Evolutionary conservation across 30 jellyfish, hydroid and myxozoan species (phyloP), one percentile per base, ranked within the genome.

Genomic region (Hydractinia symbiolongicarpus): DNA sequence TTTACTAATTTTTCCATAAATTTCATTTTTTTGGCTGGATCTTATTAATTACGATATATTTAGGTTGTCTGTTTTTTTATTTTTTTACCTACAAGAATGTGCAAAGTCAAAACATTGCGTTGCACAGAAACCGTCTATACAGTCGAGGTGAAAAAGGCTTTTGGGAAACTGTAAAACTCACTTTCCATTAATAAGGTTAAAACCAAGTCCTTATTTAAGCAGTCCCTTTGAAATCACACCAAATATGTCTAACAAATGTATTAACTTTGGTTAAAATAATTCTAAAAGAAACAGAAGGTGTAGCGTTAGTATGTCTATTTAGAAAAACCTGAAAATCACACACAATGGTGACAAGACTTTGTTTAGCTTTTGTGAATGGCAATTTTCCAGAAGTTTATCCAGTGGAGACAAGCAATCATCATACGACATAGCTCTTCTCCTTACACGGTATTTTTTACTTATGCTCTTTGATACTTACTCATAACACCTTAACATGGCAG

Each of bases 301-400:
- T 30, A 30, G 44, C 44, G 2, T 30, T 30, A 30, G 2, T 30
- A 30, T 30, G 44, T 30, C 1, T 30, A 30, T 79, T 79, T 64
- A 79, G 88, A 49, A 79, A 49, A 54, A 6, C 44, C 54, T 79
- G 15, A 55, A 72, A 20, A 93, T 88, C 20, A 77, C 89, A 21
- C 96, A 88, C 88, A 95, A 93, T 54, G 98, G 98, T 5, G 98
- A 93, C 85, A 84, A 83, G 77, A 93, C 96, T 4, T 85, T 93
- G 85, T 82, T 89, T 5, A 93, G 96, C 66, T 93, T 93, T 54
- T 93, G 98, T 67, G 94, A 93, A 67, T 93, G 98, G 98, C 98
- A 93, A 73, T 87, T 87, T 82, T 79, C 88, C 73, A 79, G 88
- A 75, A 91, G 83, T n/a, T 80, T 95, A 89, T 82, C 81, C 61